phyloP scores from a whole-genome alignment of 2,888 invertebrate genomes.

The Mamestra brassicae region DNA sequence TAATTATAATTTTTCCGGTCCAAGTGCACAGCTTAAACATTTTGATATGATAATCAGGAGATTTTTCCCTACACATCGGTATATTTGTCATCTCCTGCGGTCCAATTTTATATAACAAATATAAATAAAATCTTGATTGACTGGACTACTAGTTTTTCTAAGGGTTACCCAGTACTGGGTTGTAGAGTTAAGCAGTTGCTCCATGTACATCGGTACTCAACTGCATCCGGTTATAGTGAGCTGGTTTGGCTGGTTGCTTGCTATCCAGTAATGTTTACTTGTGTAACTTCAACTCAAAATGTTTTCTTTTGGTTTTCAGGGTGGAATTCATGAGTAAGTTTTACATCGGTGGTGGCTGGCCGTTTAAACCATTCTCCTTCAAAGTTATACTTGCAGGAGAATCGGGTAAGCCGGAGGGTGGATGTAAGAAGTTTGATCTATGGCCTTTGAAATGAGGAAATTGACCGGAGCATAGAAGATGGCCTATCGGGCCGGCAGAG shows the following conservation, averaged over 20 bases:
- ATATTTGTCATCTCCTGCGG: too few relatives aligned
- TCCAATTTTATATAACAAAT: too few relatives aligned
- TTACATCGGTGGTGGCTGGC: conserved; percentile 93
- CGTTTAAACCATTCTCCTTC: conserved; percentile 94
- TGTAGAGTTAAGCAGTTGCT: not conserved
- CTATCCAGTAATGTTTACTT: not conserved
- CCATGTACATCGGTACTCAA: not conserved
- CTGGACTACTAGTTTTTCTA: too few relatives aligned
- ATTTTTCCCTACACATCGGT: too few relatives aligned
- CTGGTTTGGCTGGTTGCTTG: not conserved
- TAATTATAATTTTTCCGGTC: too few relatives aligned
- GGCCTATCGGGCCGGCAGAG: not conserved
- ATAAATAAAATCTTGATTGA: too few relatives aligned
- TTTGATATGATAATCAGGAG: too few relatives aligned
- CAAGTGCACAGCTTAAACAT: too few relatives aligned
- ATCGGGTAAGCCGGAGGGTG: conserved; percentile 67
- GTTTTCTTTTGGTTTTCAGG: conserved; percentile 87
- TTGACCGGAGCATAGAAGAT: not conserved
- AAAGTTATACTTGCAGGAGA: conserved; percentile 77
- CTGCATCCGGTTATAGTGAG: not conserved
- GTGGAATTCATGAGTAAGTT: conserved; percentile 99
- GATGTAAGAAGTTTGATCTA: conserved; percentile 68
- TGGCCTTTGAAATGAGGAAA: not conserved
- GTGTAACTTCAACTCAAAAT: not conserved
- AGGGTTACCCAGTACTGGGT: not conserved